Evolutionary conservation across 2,113 vertebrate genomes (phyloP), one percentile per base, ranked within the genome.

Genomic region (Sylvilagus bachmani): DNA sequence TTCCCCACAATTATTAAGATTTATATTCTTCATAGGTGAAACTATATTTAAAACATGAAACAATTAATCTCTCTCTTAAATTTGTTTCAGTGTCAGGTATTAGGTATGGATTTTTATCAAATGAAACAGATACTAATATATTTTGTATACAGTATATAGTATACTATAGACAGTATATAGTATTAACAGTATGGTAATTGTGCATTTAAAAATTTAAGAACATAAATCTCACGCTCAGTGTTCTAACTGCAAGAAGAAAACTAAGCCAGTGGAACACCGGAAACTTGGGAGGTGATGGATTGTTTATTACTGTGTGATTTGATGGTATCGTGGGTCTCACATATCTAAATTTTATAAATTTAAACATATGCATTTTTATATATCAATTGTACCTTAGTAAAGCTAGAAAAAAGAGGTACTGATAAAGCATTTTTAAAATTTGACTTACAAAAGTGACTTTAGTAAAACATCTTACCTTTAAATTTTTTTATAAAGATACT

Each of bases 371-470:
- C 3, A 19, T 31, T 38, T 90, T 71, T 82, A 36, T 70, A 7
- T 58, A 58, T 58, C 51, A 70, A 9, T 49, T 49, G 44, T 61
- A 31, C 36, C 21, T 49, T 36, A 61, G 12, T 61, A 61, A 44
- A 61, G 4, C 89, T 44, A 55, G 38, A 24, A 17, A 33, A 53
- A 74, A 67, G 62, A 58, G 55, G 55, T 82, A 29, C 31, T 78
- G 66, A 5, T 87, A n/a, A 95, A 21, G 6, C 16, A 74, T 92
- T 83, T 61, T 84, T 33, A 74, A 86, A 96, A 90, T 53, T 64
- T 80, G 87, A 92, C 80, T 83, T 64, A 38, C 5, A 58, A 33
- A 87, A 85, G n/a, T 86, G 3, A 44, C 12, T 36, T 86, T 82
- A 51, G 85, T 86, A 82, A 93, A 84, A 53, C 21, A 75, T 55